Evolutionary conservation across 2,888 invertebrate species (phyloP), one percentile per base, ranked within the genome.

Genomic region (Agapostemon virescens): DNA sequence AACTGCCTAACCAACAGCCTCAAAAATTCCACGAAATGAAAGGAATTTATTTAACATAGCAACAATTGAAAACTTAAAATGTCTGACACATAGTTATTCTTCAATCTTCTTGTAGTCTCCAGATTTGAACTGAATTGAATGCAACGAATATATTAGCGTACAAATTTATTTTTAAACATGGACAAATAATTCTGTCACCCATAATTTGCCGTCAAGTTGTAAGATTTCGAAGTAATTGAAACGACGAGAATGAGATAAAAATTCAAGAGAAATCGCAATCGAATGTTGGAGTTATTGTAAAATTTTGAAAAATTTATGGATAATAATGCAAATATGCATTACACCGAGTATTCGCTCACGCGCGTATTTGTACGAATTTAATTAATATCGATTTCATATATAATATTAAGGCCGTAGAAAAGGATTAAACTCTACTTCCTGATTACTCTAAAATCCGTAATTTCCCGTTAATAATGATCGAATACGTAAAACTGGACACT

Each of bases 401-500:
- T 9, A 33, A 61, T 61, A 61, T 61, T 61, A 33, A 30, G 33
- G 33, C 9, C 61, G 4, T 11, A 61, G 33, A 11, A 61, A 61
- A 61, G 61, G 61, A 61, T 61, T 61, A 20, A 33, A 61, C 33
- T 17, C 30, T 30, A 26, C 33, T 33, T 33, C 33, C 61, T 30
- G 55, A 55, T 26, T 55, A 33, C 33, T 61, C 17, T 20, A 33
- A 20, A 61, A 63, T 63, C n/a, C 33, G 36, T 15, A 63, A 63
- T 36, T 63, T 63, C 13, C 20, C 36, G 36, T 33, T 63, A n/a
- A n/a, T 40, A 6, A 55, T 55, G 13, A 55, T 49, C 0, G 55
- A 40, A 11, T n/a, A 26, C 20, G 26, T 20, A 26, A 55, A 61
- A 61, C 33, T 40, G 49, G 23, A 74, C 49, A 64, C 74, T 77